Conservation (phyloP, 2,113 vertebrate genomes). For the Sorex araneus region DNA sequence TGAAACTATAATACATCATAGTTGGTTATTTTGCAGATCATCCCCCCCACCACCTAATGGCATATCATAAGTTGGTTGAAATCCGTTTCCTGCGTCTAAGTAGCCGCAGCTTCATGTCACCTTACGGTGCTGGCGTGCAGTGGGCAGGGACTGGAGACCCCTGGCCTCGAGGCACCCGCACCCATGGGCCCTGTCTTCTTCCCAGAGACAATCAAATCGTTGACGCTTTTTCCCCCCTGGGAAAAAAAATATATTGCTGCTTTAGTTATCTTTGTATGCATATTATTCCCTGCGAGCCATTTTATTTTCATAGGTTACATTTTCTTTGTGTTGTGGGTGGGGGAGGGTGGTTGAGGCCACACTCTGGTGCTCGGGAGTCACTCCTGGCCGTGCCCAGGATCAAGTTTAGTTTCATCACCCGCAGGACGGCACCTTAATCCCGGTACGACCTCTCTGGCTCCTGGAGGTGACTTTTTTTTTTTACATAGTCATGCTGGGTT, state of each 20-base stretch:
- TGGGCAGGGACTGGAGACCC: neutral
- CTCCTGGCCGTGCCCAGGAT: too few relatives aligned
- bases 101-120: neutral
- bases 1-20: neutral
- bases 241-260: neutral
- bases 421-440: too few relatives aligned
- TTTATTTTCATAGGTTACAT: slow-evolving; percentile 18
- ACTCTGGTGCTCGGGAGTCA: too few relatives aligned
- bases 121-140: too few relatives aligned
- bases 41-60: neutral
- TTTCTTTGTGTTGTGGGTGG: too few relatives aligned
- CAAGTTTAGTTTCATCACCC: too few relatives aligned
- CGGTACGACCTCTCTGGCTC: too few relatives aligned
- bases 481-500: neutral
- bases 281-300: neutral
- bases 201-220: neutral
- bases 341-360: too few relatives aligned
- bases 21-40: neutral
- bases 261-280: neutral
- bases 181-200: neutral
- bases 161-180: neutral
- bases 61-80: neutral
- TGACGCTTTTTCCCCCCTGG: neutral
- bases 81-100: neutral
- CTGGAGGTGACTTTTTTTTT: neutral